These are phyloP conservation scores for Andrena bicolor DNA, from an alignment of 2,888 invertebrate species.

Conservation along the genomic window DNA sequence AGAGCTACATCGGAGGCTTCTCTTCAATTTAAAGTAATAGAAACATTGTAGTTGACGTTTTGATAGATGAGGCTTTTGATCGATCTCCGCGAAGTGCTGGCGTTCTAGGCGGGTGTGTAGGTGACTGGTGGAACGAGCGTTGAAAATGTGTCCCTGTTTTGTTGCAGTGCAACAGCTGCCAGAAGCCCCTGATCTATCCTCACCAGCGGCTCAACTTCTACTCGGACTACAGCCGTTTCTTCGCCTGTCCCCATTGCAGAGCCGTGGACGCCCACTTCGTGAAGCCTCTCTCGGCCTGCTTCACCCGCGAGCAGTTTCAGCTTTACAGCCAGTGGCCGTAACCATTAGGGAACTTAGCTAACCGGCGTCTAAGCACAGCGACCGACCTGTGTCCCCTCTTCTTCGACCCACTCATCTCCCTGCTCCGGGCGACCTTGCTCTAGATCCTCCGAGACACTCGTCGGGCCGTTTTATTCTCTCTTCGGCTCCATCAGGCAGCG, in stretches of 20 bases:
- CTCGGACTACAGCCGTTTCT: constrained; percentile 97
- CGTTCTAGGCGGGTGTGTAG: too few relatives aligned
- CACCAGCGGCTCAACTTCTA: constrained; percentile 95
- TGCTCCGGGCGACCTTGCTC: constrained; percentile 78
- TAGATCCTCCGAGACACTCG: constrained; percentile 61
- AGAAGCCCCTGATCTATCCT: constrained; percentile 94
- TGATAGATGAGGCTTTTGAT: too few relatives aligned
- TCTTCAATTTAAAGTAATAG: too few relatives aligned
- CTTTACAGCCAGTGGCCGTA: constrained; percentile 94
- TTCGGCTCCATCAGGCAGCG: constrained; percentile 40
- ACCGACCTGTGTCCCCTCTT: constrained; percentile 73
- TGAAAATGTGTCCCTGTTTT: constrained; percentile 43
- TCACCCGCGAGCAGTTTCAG: constrained; percentile 90
- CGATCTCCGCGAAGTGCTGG: too few relatives aligned
- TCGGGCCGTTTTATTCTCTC: constrained; percentile 50
- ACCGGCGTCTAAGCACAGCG: constrained; percentile 76
- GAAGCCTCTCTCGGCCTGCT: constrained; percentile 94
- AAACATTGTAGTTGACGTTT: too few relatives aligned
- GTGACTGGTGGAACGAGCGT: background rate
- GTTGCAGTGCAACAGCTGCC: constrained; percentile 96
- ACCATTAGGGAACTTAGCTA: constrained; percentile 86
- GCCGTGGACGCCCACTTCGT: constrained; percentile 97
- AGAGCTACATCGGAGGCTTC: too few relatives aligned
- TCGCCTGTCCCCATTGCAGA: constrained; percentile 96
- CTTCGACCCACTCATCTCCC: constrained; percentile 80